A percentile compares a stretch with the other conserved stretches of the same genome.
phyloP scores from a whole-genome alignment of 2,888 invertebrate species.

The Aporophyla nigra region DNA sequence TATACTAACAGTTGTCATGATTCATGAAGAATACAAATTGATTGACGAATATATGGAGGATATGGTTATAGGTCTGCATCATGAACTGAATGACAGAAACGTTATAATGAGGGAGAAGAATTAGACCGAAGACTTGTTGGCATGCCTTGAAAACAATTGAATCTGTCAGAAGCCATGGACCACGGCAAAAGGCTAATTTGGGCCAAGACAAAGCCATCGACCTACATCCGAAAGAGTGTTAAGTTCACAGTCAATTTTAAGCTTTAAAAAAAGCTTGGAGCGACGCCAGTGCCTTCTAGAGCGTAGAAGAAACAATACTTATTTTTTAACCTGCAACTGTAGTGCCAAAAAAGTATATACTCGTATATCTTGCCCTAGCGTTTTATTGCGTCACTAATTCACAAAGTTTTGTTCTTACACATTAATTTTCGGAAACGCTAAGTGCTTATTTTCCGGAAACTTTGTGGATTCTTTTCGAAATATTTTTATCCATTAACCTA shows the following conservation, averaged over 20 bases:
- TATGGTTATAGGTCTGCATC: conserved; percentile 10
- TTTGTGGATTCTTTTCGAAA: conserved; percentile 43
- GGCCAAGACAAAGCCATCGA: conserved; percentile 25
- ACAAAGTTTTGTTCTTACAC: conserved; percentile 70
- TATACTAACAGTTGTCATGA: conserved; percentile 32
- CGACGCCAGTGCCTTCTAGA: conserved; percentile 49
- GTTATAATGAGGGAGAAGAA: conserved; percentile 32
- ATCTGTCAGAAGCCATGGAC: conserved; percentile 26
- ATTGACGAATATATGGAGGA: neutral
- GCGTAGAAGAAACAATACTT: conserved; percentile 53
- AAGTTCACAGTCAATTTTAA: conserved; percentile 47
- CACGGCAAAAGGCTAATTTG: conserved; percentile 36
- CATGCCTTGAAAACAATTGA: conserved; percentile 42
- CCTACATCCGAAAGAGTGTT: conserved; percentile 30
- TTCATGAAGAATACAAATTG: conserved; percentile 20
- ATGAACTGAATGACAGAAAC: conserved; percentile 10
- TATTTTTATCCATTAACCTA: conserved; percentile 52
- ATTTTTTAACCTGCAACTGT: conserved; percentile 59
- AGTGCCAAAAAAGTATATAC: conserved; percentile 69
- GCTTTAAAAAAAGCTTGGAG: conserved; percentile 38
- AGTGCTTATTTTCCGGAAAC: conserved; percentile 65
- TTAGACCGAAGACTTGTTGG: conserved; percentile 42
- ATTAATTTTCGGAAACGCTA: conserved; percentile 72
- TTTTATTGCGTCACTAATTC: conserved; percentile 74
- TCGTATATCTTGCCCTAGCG: conserved; percentile 57